These are phyloP conservation scores for Portunus trituberculatus DNA, from an alignment of 1,140 invertebrate species.

Conservation along the genomic window DNA sequence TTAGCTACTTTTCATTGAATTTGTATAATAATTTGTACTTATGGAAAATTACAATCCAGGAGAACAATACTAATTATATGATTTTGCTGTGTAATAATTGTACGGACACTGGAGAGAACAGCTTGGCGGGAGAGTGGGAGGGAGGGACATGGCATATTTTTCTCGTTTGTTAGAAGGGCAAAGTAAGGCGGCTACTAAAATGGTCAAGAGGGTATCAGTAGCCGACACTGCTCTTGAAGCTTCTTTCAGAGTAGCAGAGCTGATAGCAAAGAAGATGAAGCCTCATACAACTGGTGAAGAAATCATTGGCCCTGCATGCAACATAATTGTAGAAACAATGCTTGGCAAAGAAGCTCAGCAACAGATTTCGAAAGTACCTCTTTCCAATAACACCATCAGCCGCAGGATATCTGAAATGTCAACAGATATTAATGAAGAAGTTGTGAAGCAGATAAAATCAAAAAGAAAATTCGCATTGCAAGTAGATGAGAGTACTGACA, in stretches of 20 bases:
- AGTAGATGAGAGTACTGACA: slow-evolving; percentile 22
- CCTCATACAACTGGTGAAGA: slow-evolving; percentile 25
- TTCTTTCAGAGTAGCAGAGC: not conserved
- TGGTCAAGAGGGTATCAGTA: not conserved
- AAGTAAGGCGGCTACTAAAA: not conserved
- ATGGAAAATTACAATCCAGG: no score
- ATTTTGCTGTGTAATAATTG: no score
- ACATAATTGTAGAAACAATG: slow-evolving; percentile 3
- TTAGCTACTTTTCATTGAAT: no score
- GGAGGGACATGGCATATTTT: slow-evolving; percentile 6
- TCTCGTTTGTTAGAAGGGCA: slow-evolving; percentile 31
- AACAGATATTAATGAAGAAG: no score
- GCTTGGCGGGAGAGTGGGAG: no score
- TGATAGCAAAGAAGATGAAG: not conserved
- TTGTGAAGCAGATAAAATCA: no score
- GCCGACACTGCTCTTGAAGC: not conserved
- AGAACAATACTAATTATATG: no score
- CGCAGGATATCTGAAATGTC: no score
- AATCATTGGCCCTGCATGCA: not conserved
- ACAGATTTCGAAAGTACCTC: no score
- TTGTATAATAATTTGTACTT: no score
- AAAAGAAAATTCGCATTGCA: slow-evolving; percentile 8
- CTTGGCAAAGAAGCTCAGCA: not conserved
- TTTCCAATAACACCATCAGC: no score
- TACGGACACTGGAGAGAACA: no score